Conservation (phyloP, 1,140 invertebrate species). For the Drepana arcuata region DNA sequence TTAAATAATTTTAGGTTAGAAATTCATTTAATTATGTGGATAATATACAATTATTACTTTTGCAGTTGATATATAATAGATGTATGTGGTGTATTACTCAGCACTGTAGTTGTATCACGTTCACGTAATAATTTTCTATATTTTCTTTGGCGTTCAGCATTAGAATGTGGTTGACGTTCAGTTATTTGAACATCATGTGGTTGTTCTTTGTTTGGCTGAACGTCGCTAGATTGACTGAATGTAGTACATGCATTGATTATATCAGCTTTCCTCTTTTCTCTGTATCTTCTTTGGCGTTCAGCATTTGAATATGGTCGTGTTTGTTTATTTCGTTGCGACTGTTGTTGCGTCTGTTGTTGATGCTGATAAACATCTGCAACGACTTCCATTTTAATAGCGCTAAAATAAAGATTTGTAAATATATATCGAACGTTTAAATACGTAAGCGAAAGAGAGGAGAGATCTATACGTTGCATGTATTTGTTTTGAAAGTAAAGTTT, state of each 20-base stretch:
- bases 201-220: slow-evolving; percentile 1
- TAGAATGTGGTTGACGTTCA: slow-evolving; percentile 2
- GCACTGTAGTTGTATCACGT: background rate
- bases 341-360: background rate
- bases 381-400: background rate
- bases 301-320: slow-evolving; percentile 3
- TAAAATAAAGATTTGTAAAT: slow-evolving; percentile 1
- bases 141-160: slow-evolving; percentile 4
- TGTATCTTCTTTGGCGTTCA: slow-evolving; percentile 2
- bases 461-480: too few relatives aligned
- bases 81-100: background rate
- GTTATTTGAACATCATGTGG: slow-evolving; percentile 2
- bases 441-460: background rate
- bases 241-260: background rate
- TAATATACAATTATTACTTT: slow-evolving; percentile 3
- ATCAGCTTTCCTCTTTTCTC: slow-evolving; percentile 3
- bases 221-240: background rate
- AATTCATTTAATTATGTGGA: slow-evolving; percentile 1
- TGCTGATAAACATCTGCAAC: slow-evolving; percentile 1
- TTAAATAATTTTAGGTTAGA: background rate
- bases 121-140: slow-evolving; percentile 2
- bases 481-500: too few relatives aligned
- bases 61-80: background rate
- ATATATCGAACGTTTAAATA: background rate
- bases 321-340: background rate